A percentile compares a stretch with the other conserved stretches of the same genome.
phyloP scores from a whole-genome alignment of 2,113 vertebrate genomes.

The Quiscalus mexicanus region DNA sequence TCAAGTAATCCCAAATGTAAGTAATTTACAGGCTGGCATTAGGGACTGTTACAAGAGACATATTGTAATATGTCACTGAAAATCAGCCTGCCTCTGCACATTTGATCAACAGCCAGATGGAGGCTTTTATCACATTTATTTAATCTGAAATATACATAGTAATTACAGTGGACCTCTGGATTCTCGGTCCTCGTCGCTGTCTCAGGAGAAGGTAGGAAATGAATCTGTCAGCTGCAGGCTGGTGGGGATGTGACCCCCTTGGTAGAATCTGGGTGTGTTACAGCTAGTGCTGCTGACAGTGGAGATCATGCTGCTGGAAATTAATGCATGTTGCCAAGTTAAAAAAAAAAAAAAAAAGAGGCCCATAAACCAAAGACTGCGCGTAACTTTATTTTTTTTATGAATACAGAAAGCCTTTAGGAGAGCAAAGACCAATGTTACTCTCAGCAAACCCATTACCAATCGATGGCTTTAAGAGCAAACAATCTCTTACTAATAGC shows the following conservation, averaged over 20 bases:
- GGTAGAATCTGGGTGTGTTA: constrained; percentile 50
- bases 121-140: constrained; percentile 84
- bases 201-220: constrained; percentile 77
- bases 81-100: constrained; percentile 76
- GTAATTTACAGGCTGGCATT: constrained; percentile 76
- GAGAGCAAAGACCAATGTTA: constrained; percentile 11
- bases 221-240: constrained; percentile 69
- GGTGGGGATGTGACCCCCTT: constrained; percentile 51
- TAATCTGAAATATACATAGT: constrained; percentile 82
- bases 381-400: not conserved
- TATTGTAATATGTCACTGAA: constrained; percentile 80
- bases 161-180: constrained; percentile 82
- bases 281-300: not conserved
- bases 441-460: constrained; percentile 18
- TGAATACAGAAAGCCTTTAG: constrained; percentile 10
- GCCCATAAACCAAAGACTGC: not conserved
- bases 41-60: constrained; percentile 74
- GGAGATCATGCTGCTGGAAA: not conserved
- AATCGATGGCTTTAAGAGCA: constrained; percentile 13
- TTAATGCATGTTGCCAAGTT: not conserved
- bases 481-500: not conserved
- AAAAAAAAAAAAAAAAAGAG: not conserved
- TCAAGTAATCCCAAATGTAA: constrained; percentile 81
- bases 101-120: constrained; percentile 84
- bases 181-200: constrained; percentile 57